phyloP scores from a whole-genome alignment of 2,888 invertebrate species.

The Cryptocephalus moraei region DNA sequence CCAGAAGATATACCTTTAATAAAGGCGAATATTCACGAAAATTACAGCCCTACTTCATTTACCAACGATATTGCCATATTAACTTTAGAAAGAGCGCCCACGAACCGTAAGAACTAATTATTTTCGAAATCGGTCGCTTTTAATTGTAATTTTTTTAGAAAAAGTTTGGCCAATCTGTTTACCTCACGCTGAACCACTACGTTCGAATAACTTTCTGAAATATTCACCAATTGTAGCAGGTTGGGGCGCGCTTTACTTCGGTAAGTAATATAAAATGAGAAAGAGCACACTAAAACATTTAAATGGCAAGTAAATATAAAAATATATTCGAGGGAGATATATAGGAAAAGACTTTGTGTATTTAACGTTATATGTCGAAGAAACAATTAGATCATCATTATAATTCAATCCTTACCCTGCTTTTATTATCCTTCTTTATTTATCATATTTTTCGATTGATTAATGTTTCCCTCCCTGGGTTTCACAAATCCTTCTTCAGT shows the following conservation, averaged over 20 bases:
- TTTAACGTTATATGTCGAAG: too few relatives aligned
- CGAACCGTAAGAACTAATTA: constrained; percentile 22
- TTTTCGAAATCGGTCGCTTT: too few relatives aligned
- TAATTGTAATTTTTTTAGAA: constrained; percentile 39
- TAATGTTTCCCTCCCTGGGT: too few relatives aligned
- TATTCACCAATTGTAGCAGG: constrained; percentile 66
- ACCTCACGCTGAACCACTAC: constrained; percentile 47
- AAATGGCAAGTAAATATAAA: too few relatives aligned
- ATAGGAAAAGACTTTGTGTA: too few relatives aligned
- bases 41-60: constrained; percentile 50
- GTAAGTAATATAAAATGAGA: constrained; percentile 43
- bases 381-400: too few relatives aligned
- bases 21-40: constrained; percentile 53
- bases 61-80: constrained; percentile 74
- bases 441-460: too few relatives aligned
- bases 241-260: constrained; percentile 65
- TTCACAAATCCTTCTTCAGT: too few relatives aligned
- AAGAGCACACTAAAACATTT: too few relatives aligned
- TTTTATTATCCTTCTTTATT: too few relatives aligned
- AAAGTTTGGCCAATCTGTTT: constrained; percentile 66
- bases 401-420: too few relatives aligned
- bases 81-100: constrained; percentile 39
- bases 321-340: too few relatives aligned
- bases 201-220: constrained; percentile 45
- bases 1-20: constrained; percentile 53